Base-by-base conservation (phyloP, 2,888 invertebrate genomes). In the Cheilosia scutellata region DNA sequence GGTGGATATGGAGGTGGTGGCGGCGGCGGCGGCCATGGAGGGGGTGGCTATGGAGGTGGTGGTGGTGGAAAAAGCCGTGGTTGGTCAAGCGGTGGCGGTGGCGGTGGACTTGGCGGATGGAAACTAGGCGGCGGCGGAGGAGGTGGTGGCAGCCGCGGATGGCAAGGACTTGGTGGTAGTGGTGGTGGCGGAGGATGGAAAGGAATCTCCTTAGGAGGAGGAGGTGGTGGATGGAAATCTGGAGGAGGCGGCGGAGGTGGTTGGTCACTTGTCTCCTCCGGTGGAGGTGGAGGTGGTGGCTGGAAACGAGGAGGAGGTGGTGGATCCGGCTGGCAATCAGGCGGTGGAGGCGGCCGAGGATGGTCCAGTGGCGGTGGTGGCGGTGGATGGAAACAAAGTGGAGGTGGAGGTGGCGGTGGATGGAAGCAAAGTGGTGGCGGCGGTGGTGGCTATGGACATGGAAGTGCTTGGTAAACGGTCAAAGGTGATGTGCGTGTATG, bases 1-100 rank as follows among this genome's bases (percentile, higher is more conserved):
- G 71, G 78, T 16, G 42, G 78, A 49, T 9, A 33, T 29, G 75
- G 84, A n/a, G 49, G 75, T 25, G 76, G 72, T 6, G 76, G 72
- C 4, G 70, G 80, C n/a, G 42, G 68, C 29, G 72, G 80, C 13
- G 77, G 63, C 4, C 27, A 53, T 20, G 65, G 82, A 42, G 65
- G 89, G 51, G 82, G 90, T 40, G 87, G 88, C 16, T 88, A 44
- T 31, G 87, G 87, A 25, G 88, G 90, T 90, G 31, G 63, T 6
- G 88, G 58, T 6, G 71, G 88, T 6, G 88, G 86, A 9, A 88
- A 89, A 1, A 88, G 89, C 37, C 89, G 87, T 57, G 58, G 58
- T 27, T 60, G 65, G 49, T 82, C 84, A 3, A 20, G 89, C 40
- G 88, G 88, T 58, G 87, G 87, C 7, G 63, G 68, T 40, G 70